Conservation (phyloP, 2,888 invertebrate genomes). For the Fragum fragum region DNA sequence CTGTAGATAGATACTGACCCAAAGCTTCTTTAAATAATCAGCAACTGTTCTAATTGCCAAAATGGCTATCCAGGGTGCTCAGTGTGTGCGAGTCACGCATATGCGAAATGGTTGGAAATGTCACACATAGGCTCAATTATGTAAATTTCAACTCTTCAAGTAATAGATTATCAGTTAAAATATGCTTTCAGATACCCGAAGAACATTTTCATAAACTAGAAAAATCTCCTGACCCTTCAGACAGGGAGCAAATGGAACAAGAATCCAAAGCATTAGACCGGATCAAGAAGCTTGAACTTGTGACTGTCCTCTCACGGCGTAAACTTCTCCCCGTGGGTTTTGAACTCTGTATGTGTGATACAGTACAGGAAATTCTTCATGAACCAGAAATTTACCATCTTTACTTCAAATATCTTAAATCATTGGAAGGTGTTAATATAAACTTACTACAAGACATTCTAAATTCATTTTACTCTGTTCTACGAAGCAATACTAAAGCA, state of each 20-base stretch:
- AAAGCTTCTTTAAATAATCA: no score
- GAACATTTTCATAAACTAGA: conserved; percentile 73
- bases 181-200: conserved; percentile 69
- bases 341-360: conserved; percentile 82
- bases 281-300: conserved; percentile 79
- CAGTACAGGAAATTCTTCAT: conserved; percentile 77
- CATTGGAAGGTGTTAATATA: conserved; percentile 71
- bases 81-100: no score
- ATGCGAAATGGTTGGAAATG: no score
- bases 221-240: conserved; percentile 70
- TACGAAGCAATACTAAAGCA: conserved; percentile 72
- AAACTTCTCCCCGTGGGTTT: conserved; percentile 80
- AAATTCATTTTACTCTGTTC: conserved; percentile 73
- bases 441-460: conserved; percentile 76
- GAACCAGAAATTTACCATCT: conserved; percentile 77
- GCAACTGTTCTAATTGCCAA: no score
- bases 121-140: no score
- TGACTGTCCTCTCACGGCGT: conserved; percentile 74
- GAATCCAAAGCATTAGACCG: conserved; percentile 77
- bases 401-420: conserved; percentile 80
- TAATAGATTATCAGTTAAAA: no score
- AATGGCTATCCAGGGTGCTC: no score
- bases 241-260: conserved; percentile 71
- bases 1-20: no score
- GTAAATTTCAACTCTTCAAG: no score